These are phyloP conservation scores for Hydrozoanthus tunicans DNA, from an alignment of 64 coral and sea anemone genomes.

Conservation along the genomic window DNA sequence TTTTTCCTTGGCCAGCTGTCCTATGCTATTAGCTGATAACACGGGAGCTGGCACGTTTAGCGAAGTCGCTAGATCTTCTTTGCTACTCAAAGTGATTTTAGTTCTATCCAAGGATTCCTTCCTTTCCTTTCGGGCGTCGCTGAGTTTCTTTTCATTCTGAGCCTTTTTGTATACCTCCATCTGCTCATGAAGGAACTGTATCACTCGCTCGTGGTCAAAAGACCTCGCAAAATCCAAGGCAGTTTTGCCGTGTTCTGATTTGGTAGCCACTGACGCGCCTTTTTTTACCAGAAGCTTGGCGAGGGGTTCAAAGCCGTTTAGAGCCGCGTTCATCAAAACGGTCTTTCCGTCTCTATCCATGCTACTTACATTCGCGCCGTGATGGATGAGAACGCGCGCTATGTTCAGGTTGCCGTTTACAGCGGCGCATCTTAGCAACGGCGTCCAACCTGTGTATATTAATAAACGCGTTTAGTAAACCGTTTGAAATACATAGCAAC, in stretches of 20 bases:
- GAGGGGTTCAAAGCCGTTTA: conserved; percentile 87
- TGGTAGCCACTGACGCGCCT: conserved; percentile 70
- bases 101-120: conserved; percentile 43
- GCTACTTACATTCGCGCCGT: conserved; percentile 83
- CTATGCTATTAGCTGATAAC: conserved; percentile 10
- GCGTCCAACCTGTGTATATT: conserved; percentile 82
- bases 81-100: not conserved
- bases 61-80: not conserved
- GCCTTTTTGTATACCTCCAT: conserved; percentile 64
- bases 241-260: conserved; percentile 85
- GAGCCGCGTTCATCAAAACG: conserved; percentile 88
- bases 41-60: not conserved
- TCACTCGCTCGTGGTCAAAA: conserved; percentile 84
- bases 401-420: conserved; percentile 79
- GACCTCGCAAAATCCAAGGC: conserved; percentile 92
- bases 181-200: conserved; percentile 72
- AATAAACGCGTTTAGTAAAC: not conserved
- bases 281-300: conserved; percentile 89
- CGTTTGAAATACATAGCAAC: not conserved
- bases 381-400: conserved; percentile 85
- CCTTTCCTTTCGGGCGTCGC: conserved; percentile 57
- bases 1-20: not conserved
- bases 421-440: conserved; percentile 81
- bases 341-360: conserved; percentile 96
- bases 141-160: conserved; percentile 68